Percentiles rank a stretch among this genome's conserved stretches.
phyloP scores from a whole-genome alignment of 2,888 invertebrate genomes.

The Hypomecis atomaria region DNA sequence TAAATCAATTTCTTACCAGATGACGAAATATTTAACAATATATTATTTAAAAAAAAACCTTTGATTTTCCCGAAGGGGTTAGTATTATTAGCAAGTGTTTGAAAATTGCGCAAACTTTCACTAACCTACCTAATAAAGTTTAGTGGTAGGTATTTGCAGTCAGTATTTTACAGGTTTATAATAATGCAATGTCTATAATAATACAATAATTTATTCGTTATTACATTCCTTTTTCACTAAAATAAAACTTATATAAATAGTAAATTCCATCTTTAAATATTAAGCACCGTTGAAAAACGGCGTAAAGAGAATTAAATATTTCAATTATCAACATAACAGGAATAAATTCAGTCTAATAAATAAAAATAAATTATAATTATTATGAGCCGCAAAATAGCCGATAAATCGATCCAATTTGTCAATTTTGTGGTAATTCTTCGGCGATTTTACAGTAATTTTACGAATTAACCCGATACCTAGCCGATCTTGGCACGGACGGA shows the following conservation, averaged over 20 bases:
- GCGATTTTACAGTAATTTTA: slow-evolving; percentile 68
- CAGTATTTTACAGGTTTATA: neutral
- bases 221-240: slow-evolving; percentile 43
- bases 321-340: slow-evolving; percentile 71
- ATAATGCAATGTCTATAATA: neutral
- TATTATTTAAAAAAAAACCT: too few relatives aligned
- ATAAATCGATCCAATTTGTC: slow-evolving; percentile 51
- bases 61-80: too few relatives aligned
- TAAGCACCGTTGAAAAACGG: slow-evolving; percentile 24
- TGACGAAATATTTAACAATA: too few relatives aligned
- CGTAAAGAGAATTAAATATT: slow-evolving; percentile 55
- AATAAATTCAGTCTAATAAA: slow-evolving; percentile 72
- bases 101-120: too few relatives aligned
- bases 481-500: slow-evolving; percentile 36
- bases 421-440: slow-evolving; percentile 53
- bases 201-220: slow-evolving; percentile 32
- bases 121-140: too few relatives aligned
- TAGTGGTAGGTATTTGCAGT: too few relatives aligned
- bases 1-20: too few relatives aligned
- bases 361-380: slow-evolving; percentile 41
- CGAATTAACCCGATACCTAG: slow-evolving; percentile 49
- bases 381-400: slow-evolving; percentile 69
- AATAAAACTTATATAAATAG: slow-evolving; percentile 32
- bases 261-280: slow-evolving; percentile 23
- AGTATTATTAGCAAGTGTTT: too few relatives aligned